These are phyloP conservation scores for Netelia fuscicornis DNA, from an alignment of 2,888 invertebrate species.

Conservation along the genomic window DNA sequence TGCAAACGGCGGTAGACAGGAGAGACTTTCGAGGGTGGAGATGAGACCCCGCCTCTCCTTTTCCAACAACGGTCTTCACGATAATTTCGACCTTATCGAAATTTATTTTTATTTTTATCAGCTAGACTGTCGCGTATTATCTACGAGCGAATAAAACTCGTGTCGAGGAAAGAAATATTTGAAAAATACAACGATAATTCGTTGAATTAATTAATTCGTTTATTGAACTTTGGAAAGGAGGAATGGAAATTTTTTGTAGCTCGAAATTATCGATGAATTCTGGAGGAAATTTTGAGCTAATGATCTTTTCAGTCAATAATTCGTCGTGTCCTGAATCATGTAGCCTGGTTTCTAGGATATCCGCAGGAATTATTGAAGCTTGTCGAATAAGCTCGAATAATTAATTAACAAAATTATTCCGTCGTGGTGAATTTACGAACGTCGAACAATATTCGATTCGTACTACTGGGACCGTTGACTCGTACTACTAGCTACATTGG, in stretches of 20 bases:
- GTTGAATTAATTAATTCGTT: too few species aligned
- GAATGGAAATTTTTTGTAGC: too few species aligned
- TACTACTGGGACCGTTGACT: conserved; percentile 38
- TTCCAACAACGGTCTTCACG: conserved; percentile 37
- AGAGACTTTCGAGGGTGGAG: conserved; percentile 43
- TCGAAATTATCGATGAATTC: background rate
- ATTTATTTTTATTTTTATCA: background rate
- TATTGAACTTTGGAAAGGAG: too few species aligned
- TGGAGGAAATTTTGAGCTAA: background rate
- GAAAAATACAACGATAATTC: too few species aligned
- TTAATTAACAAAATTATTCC: too few species aligned
- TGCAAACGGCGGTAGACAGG: conserved; percentile 31
- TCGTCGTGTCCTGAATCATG: background rate
- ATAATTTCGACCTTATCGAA: background rate
- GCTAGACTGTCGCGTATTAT: too few species aligned
- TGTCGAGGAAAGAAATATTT: too few species aligned
- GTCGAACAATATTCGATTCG: conserved; percentile 45
- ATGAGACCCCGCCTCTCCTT: conserved; percentile 49
- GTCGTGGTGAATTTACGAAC: conserved; percentile 2
- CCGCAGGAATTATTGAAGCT: background rate
- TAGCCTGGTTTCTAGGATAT: background rate
- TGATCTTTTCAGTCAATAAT: background rate
- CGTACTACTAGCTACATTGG: conserved; percentile 34
- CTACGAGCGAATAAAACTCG: too few species aligned
- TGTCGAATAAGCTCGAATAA: background rate